Evolutionary conservation across 2,888 invertebrate species (phyloP).

Genomic region (Athalia cordata): DNA sequence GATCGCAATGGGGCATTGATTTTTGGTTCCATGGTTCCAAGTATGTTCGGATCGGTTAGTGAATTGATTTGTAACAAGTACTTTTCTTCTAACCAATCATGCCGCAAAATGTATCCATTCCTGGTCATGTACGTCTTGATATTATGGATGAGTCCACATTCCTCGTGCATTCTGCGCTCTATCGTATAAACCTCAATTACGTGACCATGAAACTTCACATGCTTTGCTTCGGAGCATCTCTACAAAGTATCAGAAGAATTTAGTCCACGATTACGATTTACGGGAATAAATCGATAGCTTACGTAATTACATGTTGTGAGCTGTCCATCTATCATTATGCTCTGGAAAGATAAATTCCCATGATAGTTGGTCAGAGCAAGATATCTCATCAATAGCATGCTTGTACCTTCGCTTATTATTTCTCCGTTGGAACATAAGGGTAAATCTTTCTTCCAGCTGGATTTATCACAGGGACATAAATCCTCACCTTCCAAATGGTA

Average conservation of each 20-base stretch:
- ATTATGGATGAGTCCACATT: slow-evolving; percentile 75
- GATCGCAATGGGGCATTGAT: slow-evolving; percentile 74
- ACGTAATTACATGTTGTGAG: slow-evolving; percentile 80
- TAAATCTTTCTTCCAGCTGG: slow-evolving; percentile 75
- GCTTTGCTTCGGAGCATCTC: slow-evolving; percentile 56
- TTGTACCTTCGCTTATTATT: slow-evolving; percentile 79
- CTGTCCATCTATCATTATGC: slow-evolving; percentile 78
- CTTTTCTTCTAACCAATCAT: slow-evolving; percentile 78
- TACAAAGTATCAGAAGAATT: slow-evolving; percentile 43
- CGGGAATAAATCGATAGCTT: slow-evolving; percentile 60
- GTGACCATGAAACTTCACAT: slow-evolving; percentile 59
- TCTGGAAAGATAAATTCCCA: slow-evolving; percentile 77
- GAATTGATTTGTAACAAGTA: slow-evolving; percentile 79
- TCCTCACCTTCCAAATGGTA: slow-evolving; percentile 77
- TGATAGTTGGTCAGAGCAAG: slow-evolving; percentile 76
- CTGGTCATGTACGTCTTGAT: slow-evolving; percentile 76
- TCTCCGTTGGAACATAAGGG: slow-evolving; percentile 74
- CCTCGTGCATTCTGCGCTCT: slow-evolving; percentile 77
- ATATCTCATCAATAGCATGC: slow-evolving; percentile 78
- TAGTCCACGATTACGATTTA: not conserved
- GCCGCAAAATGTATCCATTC: slow-evolving; percentile 77
- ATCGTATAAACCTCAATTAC: slow-evolving; percentile 77
- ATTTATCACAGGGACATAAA: slow-evolving; percentile 73
- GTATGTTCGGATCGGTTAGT: slow-evolving; percentile 68
- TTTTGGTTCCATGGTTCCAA: slow-evolving; percentile 73